Conservation (phyloP, 2,113 vertebrate species). For the Atlantisia rogersi region DNA sequence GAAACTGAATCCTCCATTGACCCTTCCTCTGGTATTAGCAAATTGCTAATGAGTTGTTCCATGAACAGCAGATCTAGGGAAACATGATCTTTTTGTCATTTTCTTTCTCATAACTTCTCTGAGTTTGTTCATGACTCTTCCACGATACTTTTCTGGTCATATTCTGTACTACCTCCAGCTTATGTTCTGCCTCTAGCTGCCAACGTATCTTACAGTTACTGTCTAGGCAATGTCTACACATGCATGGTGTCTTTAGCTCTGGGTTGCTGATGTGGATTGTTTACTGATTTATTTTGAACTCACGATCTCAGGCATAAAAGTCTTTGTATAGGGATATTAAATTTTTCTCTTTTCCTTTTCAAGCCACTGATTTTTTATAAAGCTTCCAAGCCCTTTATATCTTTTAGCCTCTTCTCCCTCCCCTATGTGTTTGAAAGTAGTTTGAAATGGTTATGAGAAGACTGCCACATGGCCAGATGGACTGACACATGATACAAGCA, state of each 20-base stretch:
- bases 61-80: background rate
- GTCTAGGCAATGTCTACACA: background rate
- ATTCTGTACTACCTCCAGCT: background rate
- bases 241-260: background rate
- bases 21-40: background rate
- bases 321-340: background rate
- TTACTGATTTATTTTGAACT: background rate
- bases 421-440: background rate
- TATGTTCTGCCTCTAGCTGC: background rate
- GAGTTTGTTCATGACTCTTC: background rate
- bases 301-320: rapidly evolving
- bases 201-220: background rate
- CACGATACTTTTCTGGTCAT: background rate
- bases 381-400: background rate
- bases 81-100: background rate
- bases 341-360: background rate
- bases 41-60: background rate
- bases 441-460: background rate
- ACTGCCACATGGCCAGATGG: background rate
- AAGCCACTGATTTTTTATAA: background rate
- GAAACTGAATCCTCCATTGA: background rate
- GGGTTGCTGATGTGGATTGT: background rate
- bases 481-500: background rate
- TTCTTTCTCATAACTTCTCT: background rate
- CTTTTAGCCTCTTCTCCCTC: background rate